phyloP scores from a whole-genome alignment of 2,888 invertebrate species.

The Pseudeuparius sepicola region DNA sequence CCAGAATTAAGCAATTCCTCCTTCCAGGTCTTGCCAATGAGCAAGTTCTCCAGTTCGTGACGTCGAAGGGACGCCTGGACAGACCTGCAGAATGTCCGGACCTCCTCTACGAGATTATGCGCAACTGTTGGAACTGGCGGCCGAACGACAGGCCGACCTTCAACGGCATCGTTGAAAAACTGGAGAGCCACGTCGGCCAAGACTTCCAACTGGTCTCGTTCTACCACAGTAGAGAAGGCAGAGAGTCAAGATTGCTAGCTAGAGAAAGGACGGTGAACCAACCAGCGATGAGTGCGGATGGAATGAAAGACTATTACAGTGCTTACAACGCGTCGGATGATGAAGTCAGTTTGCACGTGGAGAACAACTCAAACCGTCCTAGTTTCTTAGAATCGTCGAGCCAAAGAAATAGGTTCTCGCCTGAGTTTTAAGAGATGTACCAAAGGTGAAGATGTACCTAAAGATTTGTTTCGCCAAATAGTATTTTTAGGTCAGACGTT shows the following conservation, averaged over 20 bases:
- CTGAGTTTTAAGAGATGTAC: no score
- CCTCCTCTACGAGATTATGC: constrained; percentile 54
- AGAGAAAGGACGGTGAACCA: constrained; percentile 29
- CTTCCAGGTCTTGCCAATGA: constrained; percentile 47
- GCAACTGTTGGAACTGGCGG: constrained; percentile 55
- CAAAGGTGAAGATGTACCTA: no score
- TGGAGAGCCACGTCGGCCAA: constrained; percentile 45
- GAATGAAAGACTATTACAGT: no score
- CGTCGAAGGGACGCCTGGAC: constrained; percentile 47
- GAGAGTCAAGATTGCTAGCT: constrained; percentile 37
- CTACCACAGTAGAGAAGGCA: constrained; percentile 53
- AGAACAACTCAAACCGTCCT: no score
- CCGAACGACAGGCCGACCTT: constrained; percentile 57
- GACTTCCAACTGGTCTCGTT: constrained; percentile 51
- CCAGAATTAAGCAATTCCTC: no score
- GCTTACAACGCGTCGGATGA: no score
- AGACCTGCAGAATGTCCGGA: constrained; percentile 57
- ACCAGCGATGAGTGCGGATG: no score
- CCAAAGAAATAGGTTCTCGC: no score
- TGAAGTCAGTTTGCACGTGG: no score
- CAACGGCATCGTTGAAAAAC: constrained; percentile 46
- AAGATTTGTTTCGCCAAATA: no score
- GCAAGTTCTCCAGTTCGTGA: constrained; percentile 47
- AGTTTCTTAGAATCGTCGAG: no score
- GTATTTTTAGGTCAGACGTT: no score